These are phyloP conservation scores for Phoenicopterus ruber DNA, from an alignment of 2,113 vertebrate genomes.

Conservation along the genomic window DNA sequence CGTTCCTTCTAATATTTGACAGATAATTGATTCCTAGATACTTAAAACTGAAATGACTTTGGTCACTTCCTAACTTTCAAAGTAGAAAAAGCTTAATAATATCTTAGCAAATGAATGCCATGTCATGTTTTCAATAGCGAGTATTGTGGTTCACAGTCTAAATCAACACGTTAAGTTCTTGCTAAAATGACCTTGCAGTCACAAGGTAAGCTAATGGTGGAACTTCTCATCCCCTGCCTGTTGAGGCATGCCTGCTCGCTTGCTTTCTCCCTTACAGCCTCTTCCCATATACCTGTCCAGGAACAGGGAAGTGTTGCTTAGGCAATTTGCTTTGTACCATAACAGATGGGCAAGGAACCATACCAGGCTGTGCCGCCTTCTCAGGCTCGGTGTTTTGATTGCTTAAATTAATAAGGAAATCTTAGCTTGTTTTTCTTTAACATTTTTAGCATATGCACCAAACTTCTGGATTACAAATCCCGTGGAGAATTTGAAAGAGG, in stretches of 20 bases:
- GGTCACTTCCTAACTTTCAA: background rate
- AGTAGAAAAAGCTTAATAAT: background rate
- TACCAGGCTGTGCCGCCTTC: background rate
- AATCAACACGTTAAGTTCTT: background rate
- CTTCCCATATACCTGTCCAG: background rate
- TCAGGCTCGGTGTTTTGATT: background rate
- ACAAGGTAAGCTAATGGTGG: background rate
- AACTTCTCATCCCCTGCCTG: background rate
- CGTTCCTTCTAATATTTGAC: background rate
- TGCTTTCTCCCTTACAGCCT: background rate
- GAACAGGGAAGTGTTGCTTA: background rate
- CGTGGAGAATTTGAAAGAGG: background rate
- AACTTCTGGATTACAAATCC: conserved; percentile 10
- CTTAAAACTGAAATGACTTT: background rate
- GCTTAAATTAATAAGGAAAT: background rate
- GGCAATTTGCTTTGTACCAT: background rate
- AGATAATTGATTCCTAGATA: background rate
- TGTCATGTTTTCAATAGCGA: background rate
- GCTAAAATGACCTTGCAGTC: background rate
- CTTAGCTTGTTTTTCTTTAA: conserved; percentile 25
- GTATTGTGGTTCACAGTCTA: background rate
- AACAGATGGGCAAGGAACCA: background rate
- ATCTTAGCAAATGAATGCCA: background rate
- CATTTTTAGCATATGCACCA: background rate
- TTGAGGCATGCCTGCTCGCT: background rate